Evolutionary conservation across 2,888 invertebrate species (phyloP).

Genomic region (Spodoptera exigua): DNA sequence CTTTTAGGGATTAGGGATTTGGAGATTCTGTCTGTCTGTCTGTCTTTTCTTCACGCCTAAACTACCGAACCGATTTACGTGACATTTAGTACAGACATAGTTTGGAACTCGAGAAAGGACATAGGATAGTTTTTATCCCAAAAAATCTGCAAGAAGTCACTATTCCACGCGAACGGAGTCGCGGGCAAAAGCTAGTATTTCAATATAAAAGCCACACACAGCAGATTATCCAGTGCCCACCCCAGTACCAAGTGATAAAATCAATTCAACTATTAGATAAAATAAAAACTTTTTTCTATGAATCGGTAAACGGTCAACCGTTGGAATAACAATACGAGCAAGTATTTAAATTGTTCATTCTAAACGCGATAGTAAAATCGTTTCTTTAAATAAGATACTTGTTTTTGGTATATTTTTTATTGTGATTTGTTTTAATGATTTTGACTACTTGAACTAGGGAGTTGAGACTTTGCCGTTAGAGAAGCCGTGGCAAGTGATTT

Average conservation of each 20-base stretch:
- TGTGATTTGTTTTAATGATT: constrained; percentile 10
- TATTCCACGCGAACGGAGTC: too few species aligned
- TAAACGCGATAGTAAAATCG: constrained; percentile 9
- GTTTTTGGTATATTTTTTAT: constrained; percentile 39
- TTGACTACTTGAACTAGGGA: constrained; percentile 4
- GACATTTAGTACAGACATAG: too few species aligned
- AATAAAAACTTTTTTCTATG: constrained; percentile 49
- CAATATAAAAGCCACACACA: too few species aligned
- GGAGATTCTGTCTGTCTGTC: too few species aligned
- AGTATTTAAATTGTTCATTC: constrained; percentile 28
- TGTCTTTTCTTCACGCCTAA: too few species aligned
- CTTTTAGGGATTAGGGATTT: too few species aligned
- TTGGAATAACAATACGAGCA: constrained; percentile 30
- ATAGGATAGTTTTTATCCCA: too few species aligned
- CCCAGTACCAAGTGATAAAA: constrained; percentile 4
- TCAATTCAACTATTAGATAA: constrained; percentile 37
- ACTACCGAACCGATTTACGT: too few species aligned
- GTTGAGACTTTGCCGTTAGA: neutral
- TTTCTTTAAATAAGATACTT: constrained; percentile 28
- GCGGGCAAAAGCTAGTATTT: too few species aligned
- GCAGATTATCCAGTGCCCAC: constrained; percentile 1
- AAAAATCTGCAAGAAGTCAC: too few species aligned
- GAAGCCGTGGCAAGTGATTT: too few species aligned
- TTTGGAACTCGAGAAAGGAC: too few species aligned
- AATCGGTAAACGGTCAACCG: constrained; percentile 31